These are phyloP conservation scores for Yponomeuta evonymella DNA, from an alignment of 2,888 invertebrate species.

Conservation along the genomic window DNA sequence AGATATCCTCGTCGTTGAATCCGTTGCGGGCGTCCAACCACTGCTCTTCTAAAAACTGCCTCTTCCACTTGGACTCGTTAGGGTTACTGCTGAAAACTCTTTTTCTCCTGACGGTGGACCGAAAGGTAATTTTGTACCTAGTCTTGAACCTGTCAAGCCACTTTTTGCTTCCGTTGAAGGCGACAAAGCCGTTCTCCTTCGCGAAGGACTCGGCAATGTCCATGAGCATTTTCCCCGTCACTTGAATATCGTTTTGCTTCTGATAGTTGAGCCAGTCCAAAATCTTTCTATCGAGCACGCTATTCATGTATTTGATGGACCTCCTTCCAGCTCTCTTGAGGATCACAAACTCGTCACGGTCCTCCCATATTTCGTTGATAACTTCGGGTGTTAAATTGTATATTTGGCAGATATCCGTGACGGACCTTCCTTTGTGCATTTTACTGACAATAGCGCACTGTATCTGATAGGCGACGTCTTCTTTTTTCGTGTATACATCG, in stretches of 20 bases:
- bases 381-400: conserved; percentile 37
- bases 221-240: conserved; percentile 40
- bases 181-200: conserved; percentile 38
- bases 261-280: conserved; percentile 38
- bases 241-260: conserved; percentile 30
- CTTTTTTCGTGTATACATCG: conserved; percentile 23
- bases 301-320: conserved; percentile 36
- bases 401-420: conserved; percentile 36
- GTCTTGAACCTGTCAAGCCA: conserved; percentile 46
- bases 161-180: conserved; percentile 43
- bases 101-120: conserved; percentile 29
- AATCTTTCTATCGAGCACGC: conserved; percentile 32
- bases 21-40: conserved; percentile 39
- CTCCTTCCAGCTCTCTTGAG: conserved; percentile 32
- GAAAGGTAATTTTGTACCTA: conserved; percentile 35
- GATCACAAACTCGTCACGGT: conserved; percentile 35
- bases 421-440: conserved; percentile 40
- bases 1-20: conserved; percentile 39
- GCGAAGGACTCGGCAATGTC: conserved; percentile 39
- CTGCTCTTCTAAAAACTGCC: conserved; percentile 41
- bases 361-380: conserved; percentile 43
- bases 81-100: conserved; percentile 27
- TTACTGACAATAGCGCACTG: conserved; percentile 43
- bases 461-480: conserved; percentile 32
- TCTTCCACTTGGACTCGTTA: conserved; percentile 41